These are phyloP conservation scores for Cryptoblepharus egeriae DNA, from an alignment of 2,797 vertebrate species.

Conservation along the genomic window DNA sequence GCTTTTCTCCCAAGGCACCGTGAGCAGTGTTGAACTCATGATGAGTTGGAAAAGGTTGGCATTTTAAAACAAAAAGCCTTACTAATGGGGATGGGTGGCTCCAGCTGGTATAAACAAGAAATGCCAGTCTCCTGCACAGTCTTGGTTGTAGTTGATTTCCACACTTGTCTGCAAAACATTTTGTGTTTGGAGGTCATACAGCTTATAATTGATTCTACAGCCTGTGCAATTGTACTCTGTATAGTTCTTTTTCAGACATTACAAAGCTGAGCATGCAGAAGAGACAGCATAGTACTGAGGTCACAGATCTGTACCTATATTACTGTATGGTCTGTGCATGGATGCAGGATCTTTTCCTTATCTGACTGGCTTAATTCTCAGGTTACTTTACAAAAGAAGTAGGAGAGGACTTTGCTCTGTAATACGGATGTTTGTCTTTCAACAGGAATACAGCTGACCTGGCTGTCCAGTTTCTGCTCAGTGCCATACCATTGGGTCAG, in stretches of 20 bases:
- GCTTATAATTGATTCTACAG: neutral
- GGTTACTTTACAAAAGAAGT: neutral
- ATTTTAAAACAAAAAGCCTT: neutral
- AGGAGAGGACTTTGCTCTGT: neutral
- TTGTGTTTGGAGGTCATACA: neutral
- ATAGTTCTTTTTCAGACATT: neutral
- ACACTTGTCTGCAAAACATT: neutral
- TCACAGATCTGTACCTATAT: neutral
- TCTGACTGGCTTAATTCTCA: neutral
- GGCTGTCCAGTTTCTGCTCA: neutral
- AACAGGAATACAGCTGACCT: neutral
- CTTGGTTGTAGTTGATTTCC: neutral
- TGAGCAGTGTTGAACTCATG: neutral
- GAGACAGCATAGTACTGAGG: no score
- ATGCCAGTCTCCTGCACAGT: neutral
- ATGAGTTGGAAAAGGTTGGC: neutral
- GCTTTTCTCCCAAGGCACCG: neutral
- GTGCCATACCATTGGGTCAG: neutral
- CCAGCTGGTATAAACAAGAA: neutral
- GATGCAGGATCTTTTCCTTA: neutral
- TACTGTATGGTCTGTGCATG: neutral
- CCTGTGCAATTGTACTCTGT: neutral
- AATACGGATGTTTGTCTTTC: neutral
- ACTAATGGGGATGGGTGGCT: neutral
- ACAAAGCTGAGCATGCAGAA: neutral